phyloP scores from a whole-genome alignment of 2,113 vertebrate species.

The Boleophthalmus pectinirostris region DNA sequence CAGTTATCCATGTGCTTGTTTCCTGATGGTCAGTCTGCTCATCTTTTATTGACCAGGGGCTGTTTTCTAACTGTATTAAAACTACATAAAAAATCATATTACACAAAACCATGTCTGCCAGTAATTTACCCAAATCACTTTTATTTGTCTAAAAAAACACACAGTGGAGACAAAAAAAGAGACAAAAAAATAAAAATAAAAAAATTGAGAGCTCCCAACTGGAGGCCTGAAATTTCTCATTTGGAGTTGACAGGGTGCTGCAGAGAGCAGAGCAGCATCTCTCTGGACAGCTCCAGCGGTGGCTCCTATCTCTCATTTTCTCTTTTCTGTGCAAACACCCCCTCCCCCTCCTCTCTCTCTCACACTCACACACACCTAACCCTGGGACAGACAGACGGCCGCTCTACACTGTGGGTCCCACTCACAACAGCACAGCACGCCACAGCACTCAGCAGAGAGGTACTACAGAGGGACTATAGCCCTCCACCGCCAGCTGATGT shows the following conservation, averaged over 20 bases:
- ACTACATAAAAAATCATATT: too few relatives aligned
- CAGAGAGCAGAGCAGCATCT: conserved; percentile 61
- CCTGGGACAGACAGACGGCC: conserved; percentile 47
- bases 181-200: conserved; percentile 48
- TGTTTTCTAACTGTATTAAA: too few relatives aligned
- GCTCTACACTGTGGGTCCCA: conserved; percentile 47
- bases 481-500: conserved; percentile 46
- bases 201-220: conserved; percentile 62
- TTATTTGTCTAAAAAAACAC: conserved; percentile 37
- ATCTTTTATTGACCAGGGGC: too few relatives aligned
- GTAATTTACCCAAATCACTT: background rate
- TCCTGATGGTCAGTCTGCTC: too few relatives aligned
- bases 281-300: conserved; percentile 63
- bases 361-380: conserved; percentile 26
- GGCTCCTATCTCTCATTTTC: conserved; percentile 64
- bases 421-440: conserved; percentile 57
- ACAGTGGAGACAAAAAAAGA: conserved; percentile 25
- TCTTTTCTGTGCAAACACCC: conserved; percentile 55
- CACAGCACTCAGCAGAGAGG: conserved; percentile 58
- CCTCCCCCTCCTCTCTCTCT: conserved; percentile 23
- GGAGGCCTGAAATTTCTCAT: conserved; percentile 75
- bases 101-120: background rate
- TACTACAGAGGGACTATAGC: conserved; percentile 45
- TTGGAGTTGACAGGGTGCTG: conserved; percentile 72
- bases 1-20: too few relatives aligned